A percentile compares a stretch with the other conserved stretches of the same genome.
These are phyloP conservation scores for Morus bassanus DNA, from an alignment of 2,797 vertebrate genomes.

Conservation along the genomic window DNA sequence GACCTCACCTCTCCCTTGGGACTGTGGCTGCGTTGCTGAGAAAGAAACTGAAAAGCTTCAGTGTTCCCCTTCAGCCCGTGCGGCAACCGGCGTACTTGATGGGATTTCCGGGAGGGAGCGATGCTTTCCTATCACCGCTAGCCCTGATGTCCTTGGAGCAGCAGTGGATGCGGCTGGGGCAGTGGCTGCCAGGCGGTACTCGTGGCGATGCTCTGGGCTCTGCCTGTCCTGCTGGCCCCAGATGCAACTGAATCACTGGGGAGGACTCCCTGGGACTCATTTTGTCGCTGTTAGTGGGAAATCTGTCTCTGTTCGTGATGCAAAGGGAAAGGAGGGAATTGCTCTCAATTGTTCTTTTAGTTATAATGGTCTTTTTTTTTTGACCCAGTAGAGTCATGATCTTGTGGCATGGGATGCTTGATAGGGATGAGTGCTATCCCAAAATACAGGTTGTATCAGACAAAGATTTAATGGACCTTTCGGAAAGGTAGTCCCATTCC, in stretches of 20 bases:
- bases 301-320: background rate
- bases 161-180: background rate
- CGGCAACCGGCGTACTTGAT: background rate
- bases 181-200: background rate
- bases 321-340: background rate
- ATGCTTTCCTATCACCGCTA: background rate
- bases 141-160: background rate
- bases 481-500: background rate
- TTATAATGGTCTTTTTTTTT: background rate
- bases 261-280: background rate
- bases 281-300: background rate
- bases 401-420: background rate
- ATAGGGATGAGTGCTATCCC: background rate
- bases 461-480: background rate
- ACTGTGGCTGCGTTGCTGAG: background rate
- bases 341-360: background rate
- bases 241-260: background rate
- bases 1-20: slow-evolving; percentile 41
- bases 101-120: background rate
- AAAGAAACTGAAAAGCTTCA: slow-evolving; percentile 55
- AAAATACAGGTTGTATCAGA: background rate
- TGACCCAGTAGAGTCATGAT: background rate
- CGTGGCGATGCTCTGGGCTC: background rate
- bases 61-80: slow-evolving; percentile 19
- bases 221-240: background rate